Conservation (phyloP, 64 coral and sea anemone species). For the Anthopleura sola region DNA sequence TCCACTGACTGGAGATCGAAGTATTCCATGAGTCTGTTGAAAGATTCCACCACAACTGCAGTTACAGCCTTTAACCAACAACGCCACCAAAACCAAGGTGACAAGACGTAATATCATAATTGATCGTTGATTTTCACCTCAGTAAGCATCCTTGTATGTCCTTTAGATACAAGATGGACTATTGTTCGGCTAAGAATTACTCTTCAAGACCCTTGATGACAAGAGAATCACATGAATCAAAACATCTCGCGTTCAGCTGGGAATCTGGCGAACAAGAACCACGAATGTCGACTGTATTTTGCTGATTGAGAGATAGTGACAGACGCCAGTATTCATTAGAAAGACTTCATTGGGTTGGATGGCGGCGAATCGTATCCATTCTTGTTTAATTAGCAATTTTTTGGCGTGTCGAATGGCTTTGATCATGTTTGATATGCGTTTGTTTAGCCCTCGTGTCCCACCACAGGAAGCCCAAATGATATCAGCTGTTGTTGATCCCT, state of each 20-base stretch:
- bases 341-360: slow-evolving; percentile 5
- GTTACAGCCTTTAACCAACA: background rate
- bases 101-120: background rate
- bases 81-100: background rate
- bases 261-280: background rate
- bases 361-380: slow-evolving; percentile 6
- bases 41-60: slow-evolving; percentile 36
- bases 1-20: slow-evolving; percentile 37
- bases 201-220: background rate
- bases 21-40: slow-evolving; percentile 5
- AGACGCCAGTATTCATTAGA: background rate
- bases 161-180: background rate
- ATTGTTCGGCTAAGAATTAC: slow-evolving; percentile 3
- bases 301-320: background rate
- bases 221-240: background rate
- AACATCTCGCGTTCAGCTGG: background rate
- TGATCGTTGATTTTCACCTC: background rate
- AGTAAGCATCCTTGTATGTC: slow-evolving; percentile 7
- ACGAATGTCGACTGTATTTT: background rate
- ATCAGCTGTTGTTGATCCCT: background rate
- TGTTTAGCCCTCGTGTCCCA: background rate
- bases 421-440: too few species aligned
- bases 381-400: slow-evolving; percentile 11
- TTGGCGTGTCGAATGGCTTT: background rate
- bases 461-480: slow-evolving; percentile 22